Evolutionary conservation across 2,113 vertebrate species (phyloP).

Genomic region (Vidua macroura): DNA sequence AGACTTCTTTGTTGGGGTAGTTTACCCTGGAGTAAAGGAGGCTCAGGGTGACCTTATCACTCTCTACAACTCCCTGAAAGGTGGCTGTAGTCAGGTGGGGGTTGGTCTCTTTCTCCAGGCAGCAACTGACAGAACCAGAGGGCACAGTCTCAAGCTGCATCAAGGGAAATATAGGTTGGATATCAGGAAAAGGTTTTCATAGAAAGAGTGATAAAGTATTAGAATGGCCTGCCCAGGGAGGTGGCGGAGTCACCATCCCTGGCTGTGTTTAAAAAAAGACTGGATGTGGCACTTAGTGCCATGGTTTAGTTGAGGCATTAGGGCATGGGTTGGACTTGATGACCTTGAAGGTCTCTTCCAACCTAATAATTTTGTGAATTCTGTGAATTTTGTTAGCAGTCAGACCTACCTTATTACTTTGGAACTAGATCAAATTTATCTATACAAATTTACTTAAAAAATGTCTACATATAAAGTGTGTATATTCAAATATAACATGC

Average conservation of each 20-base stretch:
- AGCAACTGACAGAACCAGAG: background rate
- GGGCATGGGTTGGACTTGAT: background rate
- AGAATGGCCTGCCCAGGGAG: background rate
- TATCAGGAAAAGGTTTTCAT: background rate
- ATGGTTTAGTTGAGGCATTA: background rate
- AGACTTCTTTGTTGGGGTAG: background rate
- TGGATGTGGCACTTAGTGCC: background rate
- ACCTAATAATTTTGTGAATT: too few relatives aligned
- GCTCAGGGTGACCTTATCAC: background rate
- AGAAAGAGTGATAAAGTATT: background rate
- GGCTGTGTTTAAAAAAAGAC: background rate
- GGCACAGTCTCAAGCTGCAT: background rate
- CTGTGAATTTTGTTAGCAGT: background rate
- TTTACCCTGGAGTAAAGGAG: background rate
- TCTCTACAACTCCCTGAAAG: background rate
- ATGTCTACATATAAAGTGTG: background rate
- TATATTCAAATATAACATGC: background rate
- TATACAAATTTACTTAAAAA: background rate
- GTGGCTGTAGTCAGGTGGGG: background rate
- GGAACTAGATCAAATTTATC: background rate
- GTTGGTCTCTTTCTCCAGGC: background rate
- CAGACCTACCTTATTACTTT: background rate
- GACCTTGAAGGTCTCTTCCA: background rate
- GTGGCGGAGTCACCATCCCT: background rate
- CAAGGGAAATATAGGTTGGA: background rate